Evolutionary conservation across 2,888 invertebrate species (phyloP), one percentile per base, ranked within the genome.

Genomic region (Chaetoderma sp.): DNA sequence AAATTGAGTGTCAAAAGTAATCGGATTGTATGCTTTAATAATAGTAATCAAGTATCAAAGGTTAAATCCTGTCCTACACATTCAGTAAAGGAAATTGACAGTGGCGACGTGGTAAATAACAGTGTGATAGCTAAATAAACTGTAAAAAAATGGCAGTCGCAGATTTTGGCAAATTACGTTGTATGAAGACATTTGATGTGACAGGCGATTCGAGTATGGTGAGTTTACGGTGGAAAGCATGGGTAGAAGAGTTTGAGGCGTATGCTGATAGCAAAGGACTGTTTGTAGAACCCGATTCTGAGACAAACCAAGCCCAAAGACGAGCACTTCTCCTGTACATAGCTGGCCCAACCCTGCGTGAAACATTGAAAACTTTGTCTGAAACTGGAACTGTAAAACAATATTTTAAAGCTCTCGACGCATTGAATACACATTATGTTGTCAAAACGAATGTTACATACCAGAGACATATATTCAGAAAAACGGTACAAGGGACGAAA

Each of bases 161-260:
- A 47, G 49, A 47, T 47, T 47, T 47, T 27, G 25, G 49, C 6
- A 27, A 47, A 16, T 18, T 4, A 4, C 49, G 49, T 8, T 4
- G 6, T 27, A 47, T 47, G 49, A 47, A 47, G 23, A 13, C 16
- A 23, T 47, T 47, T 6, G 49, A 47, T 47, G 23, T 27, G 13
- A 47, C 49, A n/a, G 23, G 13, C 21, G 49, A 47, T 18, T n/a
- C 16, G 13, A 2, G 49, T 23, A 21, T n/a, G 18, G 3, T 2
- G 18, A n/a, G n/a, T n/a, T n/a, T n/a, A n/a, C n/a, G n/a, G n/a
- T 47, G 49, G 49, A 47, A 47, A 47, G 49, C 49, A 21, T 47
- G 49, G 49, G 16, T 47, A 13, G 23, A 47, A 21, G 49, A 23
- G 3, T 47, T 47, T 21, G 16, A 47, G 23, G 49, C 3, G 13